These are phyloP conservation scores for Gila orcuttii DNA, from an alignment of 2,113 vertebrate species.

Conservation along the genomic window DNA sequence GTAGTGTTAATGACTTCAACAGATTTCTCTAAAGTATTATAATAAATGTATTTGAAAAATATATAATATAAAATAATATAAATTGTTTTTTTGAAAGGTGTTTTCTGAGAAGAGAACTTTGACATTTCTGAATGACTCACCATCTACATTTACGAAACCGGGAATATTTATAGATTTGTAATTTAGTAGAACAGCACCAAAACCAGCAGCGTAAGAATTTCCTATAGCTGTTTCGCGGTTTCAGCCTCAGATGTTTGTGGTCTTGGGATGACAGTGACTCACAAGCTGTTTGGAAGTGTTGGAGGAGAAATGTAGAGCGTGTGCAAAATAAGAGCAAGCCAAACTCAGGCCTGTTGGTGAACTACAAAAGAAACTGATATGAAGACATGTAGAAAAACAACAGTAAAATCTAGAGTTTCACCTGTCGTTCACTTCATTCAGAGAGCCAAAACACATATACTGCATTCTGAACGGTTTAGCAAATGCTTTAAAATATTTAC, in stretches of 20 bases:
- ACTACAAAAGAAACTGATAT: background rate
- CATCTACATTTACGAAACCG: constrained; percentile 17
- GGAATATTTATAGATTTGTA: constrained; percentile 32
- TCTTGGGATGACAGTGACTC: constrained; percentile 42
- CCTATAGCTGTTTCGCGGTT: constrained; percentile 17
- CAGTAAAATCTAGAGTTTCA: constrained; percentile 29
- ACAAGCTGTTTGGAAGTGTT: constrained; percentile 31
- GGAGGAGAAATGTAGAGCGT: constrained; percentile 18
- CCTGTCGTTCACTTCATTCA: constrained; percentile 35
- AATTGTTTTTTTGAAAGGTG: background rate
- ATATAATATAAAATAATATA: no score
- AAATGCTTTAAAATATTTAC: constrained; percentile 56
- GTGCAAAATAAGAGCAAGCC: background rate
- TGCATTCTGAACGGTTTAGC: constrained; percentile 43
- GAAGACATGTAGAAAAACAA: constrained; percentile 12
- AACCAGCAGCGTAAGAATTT: constrained; percentile 35
- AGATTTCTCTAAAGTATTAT: background rate
- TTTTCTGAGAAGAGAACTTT: background rate
- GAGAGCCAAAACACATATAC: constrained; percentile 46
- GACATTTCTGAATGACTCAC: background rate
- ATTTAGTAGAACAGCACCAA: constrained; percentile 25
- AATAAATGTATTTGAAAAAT: background rate
- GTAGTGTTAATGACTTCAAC: background rate
- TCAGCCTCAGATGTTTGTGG: constrained; percentile 45
- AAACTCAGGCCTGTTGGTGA: constrained; percentile 3